Conservation (phyloP, 2,113 vertebrate species). For the Apus apus region DNA sequence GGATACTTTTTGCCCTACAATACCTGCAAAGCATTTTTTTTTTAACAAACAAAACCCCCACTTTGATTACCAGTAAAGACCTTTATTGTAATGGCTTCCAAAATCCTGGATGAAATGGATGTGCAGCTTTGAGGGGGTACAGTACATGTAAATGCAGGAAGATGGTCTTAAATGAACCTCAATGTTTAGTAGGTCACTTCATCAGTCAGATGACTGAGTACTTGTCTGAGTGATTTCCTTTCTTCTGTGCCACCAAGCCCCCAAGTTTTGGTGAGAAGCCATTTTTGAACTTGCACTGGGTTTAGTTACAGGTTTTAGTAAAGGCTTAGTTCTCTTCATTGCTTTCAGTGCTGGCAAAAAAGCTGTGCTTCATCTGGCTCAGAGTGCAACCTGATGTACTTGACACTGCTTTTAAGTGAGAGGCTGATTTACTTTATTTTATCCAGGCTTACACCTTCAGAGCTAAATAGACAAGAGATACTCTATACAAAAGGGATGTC, state of each 20-base stretch:
- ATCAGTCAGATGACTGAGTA: neutral
- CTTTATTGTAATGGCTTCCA: neutral
- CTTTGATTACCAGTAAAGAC: neutral
- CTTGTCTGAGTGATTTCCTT: neutral
- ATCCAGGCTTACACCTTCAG: neutral
- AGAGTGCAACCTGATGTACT: accelerated
- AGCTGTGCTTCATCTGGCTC: neutral
- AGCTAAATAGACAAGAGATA: neutral
- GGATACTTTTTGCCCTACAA: neutral
- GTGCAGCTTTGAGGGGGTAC: neutral
- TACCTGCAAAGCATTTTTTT: neutral
- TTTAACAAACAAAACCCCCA: neutral
- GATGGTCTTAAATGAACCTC: neutral
- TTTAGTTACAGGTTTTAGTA: neutral
- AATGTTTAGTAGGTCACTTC: neutral
- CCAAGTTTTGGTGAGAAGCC: neutral
- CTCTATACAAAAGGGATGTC: neutral
- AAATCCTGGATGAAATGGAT: neutral
- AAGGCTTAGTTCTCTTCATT: neutral
- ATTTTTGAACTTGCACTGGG: neutral
- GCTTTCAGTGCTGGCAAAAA: neutral
- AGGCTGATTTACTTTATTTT: neutral
- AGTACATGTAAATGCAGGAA: neutral
- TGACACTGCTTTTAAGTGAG: neutral
- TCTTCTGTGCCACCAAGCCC: neutral